Percentiles rank a stretch among this genome's conserved stretches.
Conservation (phyloP, 2,797 vertebrate genomes). For the Varecia variegata region DNA sequence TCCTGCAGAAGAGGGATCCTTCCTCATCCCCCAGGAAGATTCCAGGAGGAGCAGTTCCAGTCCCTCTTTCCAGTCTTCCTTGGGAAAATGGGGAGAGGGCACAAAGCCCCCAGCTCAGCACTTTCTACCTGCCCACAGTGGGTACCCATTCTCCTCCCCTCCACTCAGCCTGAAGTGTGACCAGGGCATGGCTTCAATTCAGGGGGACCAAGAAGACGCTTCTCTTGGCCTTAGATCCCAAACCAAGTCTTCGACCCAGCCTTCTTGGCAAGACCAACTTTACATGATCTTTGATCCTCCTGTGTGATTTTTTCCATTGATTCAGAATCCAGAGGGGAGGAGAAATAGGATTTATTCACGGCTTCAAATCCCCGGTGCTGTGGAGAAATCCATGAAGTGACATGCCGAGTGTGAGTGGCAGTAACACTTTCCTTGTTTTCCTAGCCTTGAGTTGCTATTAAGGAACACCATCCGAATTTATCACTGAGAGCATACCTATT, state of each 20-base stretch:
- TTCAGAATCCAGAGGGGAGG: neutral
- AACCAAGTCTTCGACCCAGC: neutral
- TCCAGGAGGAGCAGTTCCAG: neutral
- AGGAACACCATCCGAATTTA: neutral
- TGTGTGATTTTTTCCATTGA: neutral
- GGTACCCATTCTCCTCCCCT: too few species aligned
- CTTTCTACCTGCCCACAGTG: neutral
- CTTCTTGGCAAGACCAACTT: neutral
- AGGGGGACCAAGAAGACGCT: rapidly evolving
- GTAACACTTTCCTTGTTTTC: neutral
- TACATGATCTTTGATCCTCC: rapidly evolving
- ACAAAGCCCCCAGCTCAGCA: rapidly evolving
- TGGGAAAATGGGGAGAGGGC: neutral
- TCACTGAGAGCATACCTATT: neutral
- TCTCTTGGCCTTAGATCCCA: neutral
- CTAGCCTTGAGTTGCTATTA: neutral
- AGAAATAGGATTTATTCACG: neutral
- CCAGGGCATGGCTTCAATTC: neutral
- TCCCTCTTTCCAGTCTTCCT: neutral
- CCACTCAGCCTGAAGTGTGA: too few species aligned
- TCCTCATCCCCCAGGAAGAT: neutral
- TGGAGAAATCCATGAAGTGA: neutral
- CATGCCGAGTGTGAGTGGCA: neutral
- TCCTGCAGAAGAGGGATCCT: neutral
- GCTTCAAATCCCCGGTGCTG: neutral